phyloP scores from a whole-genome alignment of 2,888 invertebrate species.

The Cerastis leucographa region DNA sequence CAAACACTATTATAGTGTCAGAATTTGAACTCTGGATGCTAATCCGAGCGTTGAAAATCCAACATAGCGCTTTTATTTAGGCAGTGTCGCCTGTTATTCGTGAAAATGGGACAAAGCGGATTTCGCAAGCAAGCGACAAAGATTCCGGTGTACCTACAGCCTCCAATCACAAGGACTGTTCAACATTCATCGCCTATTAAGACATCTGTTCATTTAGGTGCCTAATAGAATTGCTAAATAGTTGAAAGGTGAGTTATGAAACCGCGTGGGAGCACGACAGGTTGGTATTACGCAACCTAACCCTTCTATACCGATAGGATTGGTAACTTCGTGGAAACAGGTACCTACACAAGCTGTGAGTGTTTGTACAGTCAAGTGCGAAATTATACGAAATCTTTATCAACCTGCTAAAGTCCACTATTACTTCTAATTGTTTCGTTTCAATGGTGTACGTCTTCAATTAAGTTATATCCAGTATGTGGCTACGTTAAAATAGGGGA shows the following conservation, averaged over 20 bases:
- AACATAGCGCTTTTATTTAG: background rate
- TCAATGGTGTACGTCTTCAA: too few relatives aligned
- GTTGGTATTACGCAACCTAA: slow-evolving; percentile 68
- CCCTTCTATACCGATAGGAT: slow-evolving; percentile 66
- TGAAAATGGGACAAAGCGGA: slow-evolving; percentile 6
- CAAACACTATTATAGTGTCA: background rate
- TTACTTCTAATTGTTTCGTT: background rate
- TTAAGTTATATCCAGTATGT: background rate
- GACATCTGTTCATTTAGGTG: slow-evolving; percentile 67
- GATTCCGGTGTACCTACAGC: slow-evolving; percentile 43
- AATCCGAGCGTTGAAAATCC: background rate
- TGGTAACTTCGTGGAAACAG: slow-evolving; percentile 24
- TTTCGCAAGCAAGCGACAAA: slow-evolving; percentile 54
- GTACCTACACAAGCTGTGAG: slow-evolving; percentile 3
- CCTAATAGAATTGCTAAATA: slow-evolving; percentile 80
- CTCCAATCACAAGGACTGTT: slow-evolving; percentile 26
- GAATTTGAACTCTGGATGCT: background rate
- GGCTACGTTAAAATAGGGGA: background rate
- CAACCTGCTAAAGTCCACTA: background rate
- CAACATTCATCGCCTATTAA: slow-evolving; percentile 61
- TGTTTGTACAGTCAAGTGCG: slow-evolving; percentile 6
- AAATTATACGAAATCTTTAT: background rate
- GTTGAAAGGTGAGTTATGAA: slow-evolving; percentile 78
- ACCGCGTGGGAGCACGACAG: slow-evolving; percentile 74
- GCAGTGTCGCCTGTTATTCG: background rate